Percentiles rank a stretch among this genome's conserved stretches.
These are phyloP conservation scores for Leptinotarsa tumamoca DNA, from an alignment of 2,888 invertebrate genomes.

Conservation along the genomic window DNA sequence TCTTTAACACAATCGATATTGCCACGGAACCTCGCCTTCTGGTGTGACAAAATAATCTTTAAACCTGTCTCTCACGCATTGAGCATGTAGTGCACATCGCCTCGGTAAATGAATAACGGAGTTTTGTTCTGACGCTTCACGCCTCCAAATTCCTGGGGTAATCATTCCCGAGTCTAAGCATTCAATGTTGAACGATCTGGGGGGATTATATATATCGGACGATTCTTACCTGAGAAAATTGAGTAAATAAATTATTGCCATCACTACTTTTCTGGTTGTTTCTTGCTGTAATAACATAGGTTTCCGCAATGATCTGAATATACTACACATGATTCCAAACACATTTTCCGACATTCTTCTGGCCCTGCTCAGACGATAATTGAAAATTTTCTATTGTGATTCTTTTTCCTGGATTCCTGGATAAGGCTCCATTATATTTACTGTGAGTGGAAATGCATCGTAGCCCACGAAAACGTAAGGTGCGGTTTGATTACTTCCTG, in stretches of 20 bases:
- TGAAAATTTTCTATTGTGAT: conserved; percentile 43
- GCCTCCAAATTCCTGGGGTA: conserved; percentile 18
- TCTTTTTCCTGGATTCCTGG: conserved; percentile 40
- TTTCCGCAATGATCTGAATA: conserved; percentile 37
- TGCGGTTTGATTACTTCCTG: neutral
- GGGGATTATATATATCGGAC: too few relatives aligned
- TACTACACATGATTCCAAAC: conserved; percentile 35
- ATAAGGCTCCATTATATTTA: conserved; percentile 49
- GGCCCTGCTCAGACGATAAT: conserved; percentile 13
- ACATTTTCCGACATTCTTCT: conserved; percentile 38
- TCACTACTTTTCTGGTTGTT: neutral
- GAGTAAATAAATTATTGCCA: neutral
- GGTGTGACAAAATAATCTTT: conserved; percentile 29
- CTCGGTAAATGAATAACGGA: conserved; percentile 12
- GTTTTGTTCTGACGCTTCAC: conserved; percentile 1
- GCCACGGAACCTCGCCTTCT: conserved; percentile 31
- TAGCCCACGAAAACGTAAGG: conserved; percentile 38
- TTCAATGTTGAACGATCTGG: neutral
- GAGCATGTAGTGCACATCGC: conserved; percentile 26
- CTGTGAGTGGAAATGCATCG: conserved; percentile 40
- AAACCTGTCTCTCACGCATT: conserved; percentile 25
- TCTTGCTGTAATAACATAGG: conserved; percentile 36
- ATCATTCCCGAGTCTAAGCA: conserved; percentile 12
- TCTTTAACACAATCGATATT: conserved; percentile 26
- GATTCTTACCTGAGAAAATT: too few relatives aligned